phyloP scores from a whole-genome alignment of 2,113 vertebrate genomes.

The Coracopsis vasa region DNA sequence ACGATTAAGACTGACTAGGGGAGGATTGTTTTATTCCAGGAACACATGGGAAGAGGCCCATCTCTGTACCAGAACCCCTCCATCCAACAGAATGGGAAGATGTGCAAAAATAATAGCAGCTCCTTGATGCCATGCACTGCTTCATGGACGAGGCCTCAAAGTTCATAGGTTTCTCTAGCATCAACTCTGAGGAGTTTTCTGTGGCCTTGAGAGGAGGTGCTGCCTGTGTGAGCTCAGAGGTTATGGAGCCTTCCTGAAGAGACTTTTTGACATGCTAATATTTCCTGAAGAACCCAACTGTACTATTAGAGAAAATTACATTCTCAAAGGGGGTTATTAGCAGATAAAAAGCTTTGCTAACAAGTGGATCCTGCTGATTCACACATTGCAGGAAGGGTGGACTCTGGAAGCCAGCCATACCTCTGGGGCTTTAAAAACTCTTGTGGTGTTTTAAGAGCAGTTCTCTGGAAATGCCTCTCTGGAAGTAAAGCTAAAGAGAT shows the following conservation, averaged over 20 bases:
- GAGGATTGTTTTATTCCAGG: not conserved
- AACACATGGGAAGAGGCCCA: not conserved
- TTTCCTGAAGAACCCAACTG: not conserved
- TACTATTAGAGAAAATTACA: not conserved
- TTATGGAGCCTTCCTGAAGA: not conserved
- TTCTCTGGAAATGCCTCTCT: not conserved
- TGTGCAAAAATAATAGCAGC: not conserved
- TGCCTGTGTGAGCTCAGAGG: not conserved
- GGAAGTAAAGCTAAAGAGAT: not conserved
- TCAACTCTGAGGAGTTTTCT: not conserved
- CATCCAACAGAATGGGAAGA: not conserved
- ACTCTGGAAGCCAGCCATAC: not conserved
- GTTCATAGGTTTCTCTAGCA: not conserved
- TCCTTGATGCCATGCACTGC: not conserved
- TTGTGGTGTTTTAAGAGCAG: not conserved
- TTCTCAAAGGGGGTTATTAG: not conserved
- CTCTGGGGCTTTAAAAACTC: not conserved
- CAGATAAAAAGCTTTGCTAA: not conserved
- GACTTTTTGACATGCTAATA: not conserved
- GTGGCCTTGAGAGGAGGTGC: not conserved
- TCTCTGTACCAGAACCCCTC: not conserved
- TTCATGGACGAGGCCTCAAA: not conserved
- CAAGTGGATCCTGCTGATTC: not conserved
- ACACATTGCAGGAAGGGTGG: not conserved
- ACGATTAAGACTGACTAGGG: not conserved